These are phyloP conservation scores for Sapajus apella DNA, from an alignment of 2,113 vertebrate genomes.

Conservation along the genomic window DNA sequence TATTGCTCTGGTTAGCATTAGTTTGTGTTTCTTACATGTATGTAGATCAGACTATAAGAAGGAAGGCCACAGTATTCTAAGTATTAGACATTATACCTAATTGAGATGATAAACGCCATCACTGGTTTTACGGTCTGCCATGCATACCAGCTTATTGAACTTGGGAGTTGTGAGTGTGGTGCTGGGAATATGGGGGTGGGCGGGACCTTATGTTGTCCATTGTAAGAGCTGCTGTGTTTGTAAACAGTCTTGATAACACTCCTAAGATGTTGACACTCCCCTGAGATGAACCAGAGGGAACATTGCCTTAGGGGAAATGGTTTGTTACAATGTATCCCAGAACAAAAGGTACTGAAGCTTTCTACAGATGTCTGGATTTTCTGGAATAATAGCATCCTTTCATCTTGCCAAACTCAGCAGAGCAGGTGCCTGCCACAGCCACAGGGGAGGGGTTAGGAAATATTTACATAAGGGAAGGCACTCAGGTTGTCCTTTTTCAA, in stretches of 20 bases:
- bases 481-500: not conserved
- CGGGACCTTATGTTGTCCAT: rapidly evolving
- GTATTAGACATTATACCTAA: not conserved
- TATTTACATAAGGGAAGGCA: not conserved
- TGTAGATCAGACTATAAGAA: not conserved
- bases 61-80: not conserved
- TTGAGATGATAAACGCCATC: not conserved
- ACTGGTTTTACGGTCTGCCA: not conserved
- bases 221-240: not conserved
- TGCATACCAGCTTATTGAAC: not conserved
- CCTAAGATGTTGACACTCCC: not conserved
- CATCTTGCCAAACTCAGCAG: not conserved
- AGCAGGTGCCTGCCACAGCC: not conserved
- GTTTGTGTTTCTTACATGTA: not conserved
- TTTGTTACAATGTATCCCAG: not conserved
- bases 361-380: not conserved
- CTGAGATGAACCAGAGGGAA: not conserved
- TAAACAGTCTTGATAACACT: not conserved
- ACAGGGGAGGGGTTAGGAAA: not conserved
- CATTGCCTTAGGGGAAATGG: not conserved
- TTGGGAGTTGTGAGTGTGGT: not conserved
- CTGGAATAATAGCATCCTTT: not conserved
- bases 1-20: not conserved
- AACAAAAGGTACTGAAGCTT: not conserved
- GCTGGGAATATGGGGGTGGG: not conserved